phyloP scores from a whole-genome alignment of 1,140 invertebrate genomes.

The Phymastichus coffea region DNA sequence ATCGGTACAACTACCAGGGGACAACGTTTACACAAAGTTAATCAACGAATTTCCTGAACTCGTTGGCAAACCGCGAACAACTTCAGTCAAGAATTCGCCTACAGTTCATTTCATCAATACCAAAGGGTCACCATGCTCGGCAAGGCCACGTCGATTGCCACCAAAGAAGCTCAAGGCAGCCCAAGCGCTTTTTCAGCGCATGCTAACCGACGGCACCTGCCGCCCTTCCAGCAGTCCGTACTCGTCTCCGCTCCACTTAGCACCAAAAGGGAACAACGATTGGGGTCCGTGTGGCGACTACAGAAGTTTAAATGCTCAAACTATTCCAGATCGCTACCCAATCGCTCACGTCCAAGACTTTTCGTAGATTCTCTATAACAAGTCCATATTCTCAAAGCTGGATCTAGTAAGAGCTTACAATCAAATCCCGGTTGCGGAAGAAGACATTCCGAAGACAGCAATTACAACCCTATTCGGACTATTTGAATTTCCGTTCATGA shows the following conservation, averaged over 20 bases:
- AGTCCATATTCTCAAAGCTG: conserved; percentile 30
- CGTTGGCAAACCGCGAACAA: no score
- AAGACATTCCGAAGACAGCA: no score
- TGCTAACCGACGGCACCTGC: not conserved
- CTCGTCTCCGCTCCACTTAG: conserved; percentile 23
- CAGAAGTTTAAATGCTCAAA: conserved; percentile 23
- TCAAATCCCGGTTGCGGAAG: no score
- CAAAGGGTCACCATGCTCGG: not conserved
- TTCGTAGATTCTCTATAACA: conserved; percentile 26
- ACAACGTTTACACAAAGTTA: no score
- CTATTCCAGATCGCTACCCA: no score
- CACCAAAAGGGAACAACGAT: conserved; percentile 2
- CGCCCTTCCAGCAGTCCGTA: conserved; percentile 9
- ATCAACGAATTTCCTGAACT: no score
- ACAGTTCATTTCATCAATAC: not conserved
- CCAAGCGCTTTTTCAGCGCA: not conserved
- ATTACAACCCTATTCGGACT: no score
- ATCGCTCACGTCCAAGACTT: conserved; percentile 23
- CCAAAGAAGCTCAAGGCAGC: not conserved
- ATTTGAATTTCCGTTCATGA: no score
- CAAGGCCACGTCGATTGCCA: not conserved
- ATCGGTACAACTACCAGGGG: no score
- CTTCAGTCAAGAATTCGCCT: no score
- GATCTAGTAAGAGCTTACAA: no score
- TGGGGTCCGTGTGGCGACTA: conserved; percentile 28